Percentiles rank a stretch among this genome's conserved stretches.
These are phyloP conservation scores for Drosophila kikkawai DNA, from an alignment of 1,140 invertebrate species.

Conservation along the genomic window DNA sequence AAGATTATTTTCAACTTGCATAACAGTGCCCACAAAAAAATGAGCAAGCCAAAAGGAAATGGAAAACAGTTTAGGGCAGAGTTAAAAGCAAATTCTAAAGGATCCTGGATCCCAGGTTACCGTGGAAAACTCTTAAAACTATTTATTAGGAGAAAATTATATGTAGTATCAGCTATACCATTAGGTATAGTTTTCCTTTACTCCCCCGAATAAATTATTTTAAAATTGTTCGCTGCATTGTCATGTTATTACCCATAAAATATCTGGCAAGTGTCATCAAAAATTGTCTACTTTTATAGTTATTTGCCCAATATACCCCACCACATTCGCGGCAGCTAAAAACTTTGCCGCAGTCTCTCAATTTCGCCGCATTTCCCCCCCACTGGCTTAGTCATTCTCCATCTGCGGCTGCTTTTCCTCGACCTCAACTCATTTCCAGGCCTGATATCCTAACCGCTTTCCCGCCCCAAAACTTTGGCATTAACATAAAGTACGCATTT, in stretches of 20 bases:
- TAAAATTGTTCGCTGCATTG: too few species aligned
- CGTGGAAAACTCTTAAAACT: neutral
- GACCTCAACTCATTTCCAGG: slow-evolving; percentile 12
- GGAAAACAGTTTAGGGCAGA: slow-evolving; percentile 28
- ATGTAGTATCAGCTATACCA: too few species aligned
- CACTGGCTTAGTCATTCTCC: slow-evolving; percentile 28
- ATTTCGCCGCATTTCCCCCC: slow-evolving; percentile 34
- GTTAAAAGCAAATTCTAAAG: neutral
- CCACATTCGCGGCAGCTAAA: neutral
- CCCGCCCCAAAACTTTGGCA: slow-evolving; percentile 12
- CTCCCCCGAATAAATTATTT: neutral
- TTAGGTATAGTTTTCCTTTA: neutral
- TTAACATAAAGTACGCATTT: slow-evolving; percentile 69
- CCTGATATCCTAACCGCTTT: slow-evolving; percentile 2
- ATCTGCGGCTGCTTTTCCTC: slow-evolving; percentile 30
- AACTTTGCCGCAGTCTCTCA: slow-evolving; percentile 61
- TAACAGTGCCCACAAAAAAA: slow-evolving; percentile 35
- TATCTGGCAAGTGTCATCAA: neutral
- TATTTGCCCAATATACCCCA: slow-evolving; percentile 4
- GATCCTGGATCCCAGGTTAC: neutral
- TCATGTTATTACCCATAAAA: neutral
- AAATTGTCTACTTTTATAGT: slow-evolving; percentile 1
- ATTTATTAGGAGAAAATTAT: neutral
- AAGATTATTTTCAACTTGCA: slow-evolving; percentile 66
- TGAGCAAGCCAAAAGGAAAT: slow-evolving; percentile 25